Evolutionary conservation across 2,888 invertebrate genomes (phyloP).

Genomic region (Agrotis clavis): DNA sequence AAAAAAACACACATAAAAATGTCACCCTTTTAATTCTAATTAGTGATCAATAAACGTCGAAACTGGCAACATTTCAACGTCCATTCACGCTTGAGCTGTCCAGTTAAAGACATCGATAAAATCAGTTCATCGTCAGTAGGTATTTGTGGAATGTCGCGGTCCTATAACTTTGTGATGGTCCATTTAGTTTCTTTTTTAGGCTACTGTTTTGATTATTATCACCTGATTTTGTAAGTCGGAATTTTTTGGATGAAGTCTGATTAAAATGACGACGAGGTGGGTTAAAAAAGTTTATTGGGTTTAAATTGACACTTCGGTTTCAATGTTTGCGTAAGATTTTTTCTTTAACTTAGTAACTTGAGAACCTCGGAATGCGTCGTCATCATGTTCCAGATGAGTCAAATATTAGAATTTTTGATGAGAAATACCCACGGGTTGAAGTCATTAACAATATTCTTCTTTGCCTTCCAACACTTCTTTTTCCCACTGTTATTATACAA

Average conservation of each 20-base stretch:
- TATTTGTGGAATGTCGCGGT: constrained; percentile 72
- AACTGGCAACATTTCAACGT: constrained; percentile 57
- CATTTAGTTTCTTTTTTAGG: constrained; percentile 66
- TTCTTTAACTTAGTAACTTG: neutral
- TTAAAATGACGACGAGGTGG: constrained; percentile 39
- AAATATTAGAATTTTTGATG: no score
- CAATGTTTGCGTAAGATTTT: constrained; percentile 1
- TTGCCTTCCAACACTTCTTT: no score
- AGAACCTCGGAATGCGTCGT: neutral
- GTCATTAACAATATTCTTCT: no score
- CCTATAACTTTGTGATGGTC: constrained; percentile 67
- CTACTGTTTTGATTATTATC: constrained; percentile 69
- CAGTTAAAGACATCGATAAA: constrained; percentile 65
- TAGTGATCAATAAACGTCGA: constrained; percentile 65
- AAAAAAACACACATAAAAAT: constrained; percentile 52
- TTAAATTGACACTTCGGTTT: neutral
- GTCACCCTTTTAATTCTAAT: constrained; percentile 66
- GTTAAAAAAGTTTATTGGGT: constrained; percentile 15
- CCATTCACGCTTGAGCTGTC: constrained; percentile 65
- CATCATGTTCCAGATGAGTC: neutral
- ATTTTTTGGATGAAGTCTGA: constrained; percentile 42
- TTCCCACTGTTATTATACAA: no score
- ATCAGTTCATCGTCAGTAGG: constrained; percentile 60
- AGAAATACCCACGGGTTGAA: no score
- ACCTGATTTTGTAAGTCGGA: constrained; percentile 52